phyloP scores from a whole-genome alignment of 2,888 invertebrate genomes.

The Chesias legatella region DNA sequence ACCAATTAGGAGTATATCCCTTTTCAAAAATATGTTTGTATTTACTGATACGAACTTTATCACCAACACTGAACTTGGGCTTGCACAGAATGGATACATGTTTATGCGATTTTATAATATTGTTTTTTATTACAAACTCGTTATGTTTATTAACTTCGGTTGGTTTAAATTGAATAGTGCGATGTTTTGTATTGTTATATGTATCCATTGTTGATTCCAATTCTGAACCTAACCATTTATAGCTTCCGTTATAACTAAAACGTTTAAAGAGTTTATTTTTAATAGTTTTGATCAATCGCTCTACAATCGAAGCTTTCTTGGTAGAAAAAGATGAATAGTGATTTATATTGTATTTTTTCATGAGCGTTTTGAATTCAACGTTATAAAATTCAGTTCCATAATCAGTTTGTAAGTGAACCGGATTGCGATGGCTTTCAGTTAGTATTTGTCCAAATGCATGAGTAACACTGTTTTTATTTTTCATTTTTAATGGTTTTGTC shows the following conservation, averaged over 20 bases:
- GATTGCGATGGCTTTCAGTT: neutral
- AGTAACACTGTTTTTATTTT: neutral
- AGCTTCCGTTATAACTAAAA: constrained; percentile 9
- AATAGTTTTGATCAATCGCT: constrained; percentile 6
- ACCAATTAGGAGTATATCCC: constrained; percentile 35
- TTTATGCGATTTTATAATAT: neutral
- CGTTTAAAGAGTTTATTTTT: constrained; percentile 4
- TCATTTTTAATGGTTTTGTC: neutral
- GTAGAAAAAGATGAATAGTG: constrained; percentile 17
- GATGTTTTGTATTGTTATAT: constrained; percentile 1
- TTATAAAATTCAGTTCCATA: constrained; percentile 30
- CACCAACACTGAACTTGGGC: neutral
- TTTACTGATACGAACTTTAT: constrained; percentile 4
- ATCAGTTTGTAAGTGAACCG: constrained; percentile 27
- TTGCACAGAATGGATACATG: too few relatives aligned
- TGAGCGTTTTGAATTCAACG: constrained; percentile 33
- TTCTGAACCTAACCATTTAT: constrained; percentile 5
- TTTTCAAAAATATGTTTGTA: neutral
- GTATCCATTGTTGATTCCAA: neutral
- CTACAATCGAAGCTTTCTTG: constrained; percentile 24
- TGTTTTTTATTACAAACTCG: neutral
- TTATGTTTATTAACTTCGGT: neutral
- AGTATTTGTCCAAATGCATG: neutral
- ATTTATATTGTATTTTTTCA: constrained; percentile 30
- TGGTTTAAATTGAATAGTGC: neutral